Percentiles rank a stretch among this genome's conserved stretches.
Evolutionary conservation across 2,888 invertebrate species (phyloP).

Genomic region (Protophormia terraenovae): DNA sequence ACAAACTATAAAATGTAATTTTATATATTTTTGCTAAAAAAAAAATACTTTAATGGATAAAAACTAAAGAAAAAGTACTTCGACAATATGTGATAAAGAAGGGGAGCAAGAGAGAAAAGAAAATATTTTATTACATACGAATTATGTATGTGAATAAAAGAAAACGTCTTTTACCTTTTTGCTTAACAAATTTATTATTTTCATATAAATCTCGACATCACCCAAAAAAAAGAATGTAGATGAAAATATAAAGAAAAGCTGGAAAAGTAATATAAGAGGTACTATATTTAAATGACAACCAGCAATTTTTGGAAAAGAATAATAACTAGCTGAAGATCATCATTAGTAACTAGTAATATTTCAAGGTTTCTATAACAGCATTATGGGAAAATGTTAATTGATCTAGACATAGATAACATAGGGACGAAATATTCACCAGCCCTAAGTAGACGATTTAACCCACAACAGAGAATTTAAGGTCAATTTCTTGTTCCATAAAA

Average conservation of each 20-base stretch:
- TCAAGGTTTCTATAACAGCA: too few relatives aligned
- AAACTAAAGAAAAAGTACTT: not conserved
- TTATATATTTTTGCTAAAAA: not conserved
- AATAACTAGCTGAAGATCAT: too few relatives aligned
- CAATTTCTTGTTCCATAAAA: too few relatives aligned
- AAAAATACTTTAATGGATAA: not conserved
- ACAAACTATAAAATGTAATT: conserved; percentile 7
- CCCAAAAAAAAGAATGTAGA: not conserved
- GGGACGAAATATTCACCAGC: too few relatives aligned
- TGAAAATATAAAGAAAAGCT: not conserved
- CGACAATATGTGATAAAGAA: not conserved
- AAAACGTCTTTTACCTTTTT: conserved; percentile 1
- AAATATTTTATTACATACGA: conserved; percentile 14
- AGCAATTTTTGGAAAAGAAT: too few relatives aligned
- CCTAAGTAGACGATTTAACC: too few relatives aligned
- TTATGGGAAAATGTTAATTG: too few relatives aligned
- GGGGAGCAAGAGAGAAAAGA: not conserved
- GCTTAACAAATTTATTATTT: conserved; percentile 48
- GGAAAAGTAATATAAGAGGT: not conserved
- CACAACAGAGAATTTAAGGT: too few relatives aligned
- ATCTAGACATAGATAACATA: too few relatives aligned
- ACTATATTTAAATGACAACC: too few relatives aligned
- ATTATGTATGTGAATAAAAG: conserved; percentile 17
- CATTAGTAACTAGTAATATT: too few relatives aligned
- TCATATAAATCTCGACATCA: conserved; percentile 39